Evolutionary conservation across 2,113 vertebrate species (phyloP).

Genomic region (Platysteira castanea): DNA sequence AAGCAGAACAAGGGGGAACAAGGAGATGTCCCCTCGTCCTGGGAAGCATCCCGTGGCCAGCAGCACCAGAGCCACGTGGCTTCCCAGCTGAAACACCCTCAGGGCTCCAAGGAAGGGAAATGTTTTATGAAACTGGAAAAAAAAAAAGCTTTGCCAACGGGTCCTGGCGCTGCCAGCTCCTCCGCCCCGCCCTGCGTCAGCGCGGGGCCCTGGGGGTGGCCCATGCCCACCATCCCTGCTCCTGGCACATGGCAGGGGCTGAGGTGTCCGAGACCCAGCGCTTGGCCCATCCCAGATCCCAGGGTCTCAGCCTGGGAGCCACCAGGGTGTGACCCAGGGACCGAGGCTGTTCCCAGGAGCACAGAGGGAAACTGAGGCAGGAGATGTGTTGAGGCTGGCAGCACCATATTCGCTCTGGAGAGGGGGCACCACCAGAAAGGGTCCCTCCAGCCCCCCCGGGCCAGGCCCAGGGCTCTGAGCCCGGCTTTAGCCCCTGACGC

Average conservation of each 20-base stretch:
- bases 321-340: fast-evolving
- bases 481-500: not conserved
- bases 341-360: fast-evolving
- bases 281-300: not conserved
- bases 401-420: fast-evolving
- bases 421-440: not conserved
- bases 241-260: fast-evolving
- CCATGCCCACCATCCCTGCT: not conserved
- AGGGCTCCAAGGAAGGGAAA: conserved; percentile 22
- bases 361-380: not conserved
- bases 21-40: not conserved
- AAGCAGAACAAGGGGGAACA: not conserved
- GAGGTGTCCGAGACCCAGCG: fast-evolving
- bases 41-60: not conserved
- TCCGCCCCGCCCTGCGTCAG: not conserved
- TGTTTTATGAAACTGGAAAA: not conserved
- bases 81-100: not conserved
- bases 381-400: fast-evolving
- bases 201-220: not conserved
- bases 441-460: too few species aligned
- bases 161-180: not conserved
- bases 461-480: not conserved
- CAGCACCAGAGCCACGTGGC: not conserved
- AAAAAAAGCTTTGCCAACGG: not conserved
- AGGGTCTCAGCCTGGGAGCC: not conserved